A percentile compares a stretch with the other conserved stretches of the same genome.
These are phyloP conservation scores for Lycocorax pyrrhopterus DNA, from an alignment of 2,113 vertebrate genomes.

Conservation along the genomic window DNA sequence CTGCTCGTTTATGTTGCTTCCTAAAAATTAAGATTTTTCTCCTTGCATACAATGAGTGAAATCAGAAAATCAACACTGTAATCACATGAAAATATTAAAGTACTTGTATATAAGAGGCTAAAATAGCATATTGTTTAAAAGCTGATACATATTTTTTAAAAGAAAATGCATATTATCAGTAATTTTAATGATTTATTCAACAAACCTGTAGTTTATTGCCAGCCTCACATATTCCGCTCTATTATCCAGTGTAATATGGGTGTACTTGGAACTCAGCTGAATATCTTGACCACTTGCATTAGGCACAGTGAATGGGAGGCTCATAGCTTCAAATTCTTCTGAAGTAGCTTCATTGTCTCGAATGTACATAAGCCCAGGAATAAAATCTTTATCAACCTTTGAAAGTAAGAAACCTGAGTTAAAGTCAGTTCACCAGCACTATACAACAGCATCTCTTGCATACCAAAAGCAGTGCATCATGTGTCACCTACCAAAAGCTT, in stretches of 20 bases:
- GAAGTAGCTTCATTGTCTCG: slow-evolving; percentile 94
- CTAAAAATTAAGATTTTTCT: background rate
- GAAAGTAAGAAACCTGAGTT: background rate
- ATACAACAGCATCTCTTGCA: background rate
- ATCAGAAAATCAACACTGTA: background rate
- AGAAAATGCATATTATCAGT: background rate
- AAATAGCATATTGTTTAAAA: background rate
- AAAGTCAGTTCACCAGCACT: background rate
- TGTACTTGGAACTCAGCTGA: slow-evolving; percentile 93
- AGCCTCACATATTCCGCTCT: slow-evolving; percentile 93
- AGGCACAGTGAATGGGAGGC: slow-evolving; percentile 93
- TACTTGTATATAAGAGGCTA: background rate
- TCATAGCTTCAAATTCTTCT: slow-evolving; percentile 97
- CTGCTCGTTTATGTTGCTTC: background rate
- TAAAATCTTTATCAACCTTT: slow-evolving; percentile 98
- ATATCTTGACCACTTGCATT: slow-evolving; percentile 96
- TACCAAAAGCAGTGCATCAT: background rate
- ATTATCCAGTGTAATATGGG: slow-evolving; percentile 94
- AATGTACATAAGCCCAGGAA: slow-evolving; percentile 98
- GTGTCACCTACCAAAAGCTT: background rate
- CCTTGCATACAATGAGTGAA: background rate
- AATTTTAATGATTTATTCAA: background rate
- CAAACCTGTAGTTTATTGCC: slow-evolving; percentile 94
- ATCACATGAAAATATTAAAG: background rate
- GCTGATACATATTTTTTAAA: background rate